A percentile compares a stretch with the other conserved stretches of the same genome.
These are phyloP conservation scores for Cerceris rybyensis DNA, from an alignment of 2,888 invertebrate genomes.

Conservation along the genomic window DNA sequence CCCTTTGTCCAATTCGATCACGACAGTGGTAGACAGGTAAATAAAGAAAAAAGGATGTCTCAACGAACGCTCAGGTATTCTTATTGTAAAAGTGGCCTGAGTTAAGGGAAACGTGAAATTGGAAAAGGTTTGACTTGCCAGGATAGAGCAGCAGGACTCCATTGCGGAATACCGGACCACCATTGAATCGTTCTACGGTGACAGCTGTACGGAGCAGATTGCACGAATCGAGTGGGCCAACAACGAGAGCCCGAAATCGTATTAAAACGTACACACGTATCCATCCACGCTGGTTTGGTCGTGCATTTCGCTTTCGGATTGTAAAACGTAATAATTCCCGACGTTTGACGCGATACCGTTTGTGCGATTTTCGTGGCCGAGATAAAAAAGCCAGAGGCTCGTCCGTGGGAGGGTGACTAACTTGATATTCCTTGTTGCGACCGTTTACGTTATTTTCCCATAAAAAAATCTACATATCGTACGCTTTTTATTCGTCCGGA, in stretches of 20 bases:
- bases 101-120: conserved; percentile 54
- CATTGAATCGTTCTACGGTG: conserved; percentile 36
- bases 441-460: conserved; percentile 20
- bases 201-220: conserved; percentile 59
- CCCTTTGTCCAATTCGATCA: neutral
- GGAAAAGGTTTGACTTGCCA: conserved; percentile 47
- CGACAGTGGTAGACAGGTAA: neutral
- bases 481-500: conserved; percentile 21
- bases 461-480: conserved; percentile 28
- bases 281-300: neutral
- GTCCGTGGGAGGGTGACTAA: neutral
- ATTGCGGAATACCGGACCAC: conserved; percentile 36
- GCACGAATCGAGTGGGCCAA: conserved; percentile 46
- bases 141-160: conserved; percentile 1
- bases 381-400: neutral
- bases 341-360: conserved; percentile 32
- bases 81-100: conserved; percentile 27
- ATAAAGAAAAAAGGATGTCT: neutral
- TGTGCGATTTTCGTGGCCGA: neutral
- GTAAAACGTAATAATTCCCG: conserved; percentile 38
- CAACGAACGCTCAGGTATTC: conserved; percentile 19
- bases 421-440: conserved; percentile 39
- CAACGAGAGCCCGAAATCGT: conserved; percentile 35
- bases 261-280: conserved; percentile 27
- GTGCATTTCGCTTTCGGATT: conserved; percentile 20